A percentile compares a stretch with the other conserved stretches of the same genome.
These are phyloP conservation scores for Anabas testudineus DNA, from an alignment of 2,797 vertebrate species.

Conservation along the genomic window DNA sequence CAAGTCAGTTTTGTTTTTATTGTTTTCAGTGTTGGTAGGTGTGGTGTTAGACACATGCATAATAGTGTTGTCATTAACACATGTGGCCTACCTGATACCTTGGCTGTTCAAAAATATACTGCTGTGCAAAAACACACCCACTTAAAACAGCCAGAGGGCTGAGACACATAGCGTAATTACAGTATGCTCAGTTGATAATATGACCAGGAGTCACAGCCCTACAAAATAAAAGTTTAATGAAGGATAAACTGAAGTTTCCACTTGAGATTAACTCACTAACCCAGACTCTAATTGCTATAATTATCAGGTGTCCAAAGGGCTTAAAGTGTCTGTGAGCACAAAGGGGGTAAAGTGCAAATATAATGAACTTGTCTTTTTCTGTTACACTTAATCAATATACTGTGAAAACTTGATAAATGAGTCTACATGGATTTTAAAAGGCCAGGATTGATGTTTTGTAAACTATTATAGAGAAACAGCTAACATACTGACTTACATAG, in stretches of 20 bases:
- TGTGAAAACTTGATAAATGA: neutral
- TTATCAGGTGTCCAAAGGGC: neutral
- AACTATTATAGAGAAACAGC: neutral
- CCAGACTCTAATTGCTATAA: neutral
- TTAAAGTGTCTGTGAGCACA: neutral
- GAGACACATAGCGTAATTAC: neutral
- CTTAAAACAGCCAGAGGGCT: neutral
- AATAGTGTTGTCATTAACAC: neutral
- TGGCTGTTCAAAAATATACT: neutral
- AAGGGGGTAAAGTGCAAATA: neutral
- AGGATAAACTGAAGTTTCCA: neutral
- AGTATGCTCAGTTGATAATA: neutral
- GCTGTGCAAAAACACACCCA: slow-evolving; percentile 1
- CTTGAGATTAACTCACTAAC: neutral
- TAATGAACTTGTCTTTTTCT: too few relatives aligned
- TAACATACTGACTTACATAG: too few relatives aligned
- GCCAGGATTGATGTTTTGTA: neutral
- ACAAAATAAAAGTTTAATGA: neutral
- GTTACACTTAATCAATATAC: too few relatives aligned
- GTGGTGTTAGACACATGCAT: neutral
- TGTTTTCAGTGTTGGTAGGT: neutral
- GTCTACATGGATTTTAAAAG: neutral
- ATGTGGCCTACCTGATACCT: neutral
- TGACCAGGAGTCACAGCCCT: neutral
- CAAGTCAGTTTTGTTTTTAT: neutral